A percentile compares a stretch with the other conserved stretches of the same genome.
Evolutionary conservation across 2,888 invertebrate genomes (phyloP).

Genomic region (Drosophila algonquin): DNA sequence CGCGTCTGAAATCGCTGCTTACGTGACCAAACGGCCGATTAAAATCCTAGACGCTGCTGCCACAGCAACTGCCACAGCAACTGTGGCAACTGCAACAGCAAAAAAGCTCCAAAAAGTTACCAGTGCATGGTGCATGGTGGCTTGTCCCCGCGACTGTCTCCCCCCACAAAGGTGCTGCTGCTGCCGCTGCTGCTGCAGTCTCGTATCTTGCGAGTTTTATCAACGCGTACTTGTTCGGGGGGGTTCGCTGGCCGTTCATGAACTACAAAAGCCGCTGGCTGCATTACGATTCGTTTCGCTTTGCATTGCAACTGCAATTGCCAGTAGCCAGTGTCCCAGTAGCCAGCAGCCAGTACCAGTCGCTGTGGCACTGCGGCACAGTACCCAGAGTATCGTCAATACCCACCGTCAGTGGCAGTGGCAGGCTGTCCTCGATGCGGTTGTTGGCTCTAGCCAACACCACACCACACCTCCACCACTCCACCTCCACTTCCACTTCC

Average conservation of each 20-base stretch:
- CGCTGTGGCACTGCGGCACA: background rate
- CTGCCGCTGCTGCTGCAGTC: conserved; percentile 21
- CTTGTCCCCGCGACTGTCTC: background rate
- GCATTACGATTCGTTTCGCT: conserved; percentile 26
- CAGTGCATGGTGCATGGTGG: background rate
- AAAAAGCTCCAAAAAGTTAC: conserved; percentile 26
- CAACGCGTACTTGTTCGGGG: conserved; percentile 45
- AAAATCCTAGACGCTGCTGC: conserved; percentile 21
- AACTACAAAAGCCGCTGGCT: conserved; percentile 73
- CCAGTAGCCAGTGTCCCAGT: background rate
- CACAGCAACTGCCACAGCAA: conserved; percentile 8
- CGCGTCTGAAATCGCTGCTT: conserved; percentile 63
- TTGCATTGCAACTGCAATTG: conserved; percentile 34
- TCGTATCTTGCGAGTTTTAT: conserved; percentile 62
- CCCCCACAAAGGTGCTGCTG: background rate
- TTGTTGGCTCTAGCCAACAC: conserved; percentile 62
- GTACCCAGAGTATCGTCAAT: background rate
- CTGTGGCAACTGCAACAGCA: conserved; percentile 24
- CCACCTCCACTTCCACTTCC: no score
- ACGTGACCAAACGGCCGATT: conserved; percentile 69
- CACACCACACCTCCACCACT: no score
- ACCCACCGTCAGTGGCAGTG: background rate
- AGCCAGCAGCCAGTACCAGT: no score
- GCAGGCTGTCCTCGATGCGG: conserved; percentile 66
- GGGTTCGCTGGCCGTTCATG: conserved; percentile 73